A percentile compares a stretch with the other conserved stretches of the same genome.
These are phyloP conservation scores for Eulemur rubriventer DNA, from an alignment of 2,797 vertebrate species.

Conservation along the genomic window DNA sequence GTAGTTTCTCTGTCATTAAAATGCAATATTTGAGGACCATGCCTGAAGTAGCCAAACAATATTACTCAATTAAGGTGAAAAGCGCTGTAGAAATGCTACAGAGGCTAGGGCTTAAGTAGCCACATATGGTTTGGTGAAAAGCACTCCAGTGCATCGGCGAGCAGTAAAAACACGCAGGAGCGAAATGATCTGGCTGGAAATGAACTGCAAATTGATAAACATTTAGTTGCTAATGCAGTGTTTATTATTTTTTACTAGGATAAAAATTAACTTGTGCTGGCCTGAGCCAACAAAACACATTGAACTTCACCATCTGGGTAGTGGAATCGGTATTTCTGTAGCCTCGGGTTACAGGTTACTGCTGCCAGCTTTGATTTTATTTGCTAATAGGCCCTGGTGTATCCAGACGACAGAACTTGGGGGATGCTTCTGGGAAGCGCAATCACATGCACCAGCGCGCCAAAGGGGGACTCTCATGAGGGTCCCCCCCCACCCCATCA, in stretches of 20 bases:
- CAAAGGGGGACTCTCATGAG: neutral
- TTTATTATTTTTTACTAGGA: conserved; percentile 84
- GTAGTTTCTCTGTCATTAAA: neutral
- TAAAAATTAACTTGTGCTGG: conserved; percentile 83
- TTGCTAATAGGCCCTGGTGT: conserved; percentile 77
- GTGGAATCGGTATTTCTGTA: conserved; percentile 77
- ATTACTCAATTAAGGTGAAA: conserved; percentile 50
- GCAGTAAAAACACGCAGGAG: conserved; percentile 59
- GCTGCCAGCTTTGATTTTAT: conserved; percentile 80
- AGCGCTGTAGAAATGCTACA: neutral
- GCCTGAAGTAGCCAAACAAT: conserved; percentile 26
- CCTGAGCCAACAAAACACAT: conserved; percentile 80
- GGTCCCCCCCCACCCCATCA: neutral
- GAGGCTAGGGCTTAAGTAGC: conserved; percentile 10
- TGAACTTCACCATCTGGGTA: conserved; percentile 84
- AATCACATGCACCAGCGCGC: neutral
- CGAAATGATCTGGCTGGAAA: conserved; percentile 60
- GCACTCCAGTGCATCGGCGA: conserved; percentile 11
- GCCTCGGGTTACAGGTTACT: conserved; percentile 82
- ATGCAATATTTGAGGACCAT: neutral
- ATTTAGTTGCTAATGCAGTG: conserved; percentile 79
- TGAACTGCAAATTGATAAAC: conserved; percentile 77
- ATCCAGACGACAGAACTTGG: conserved; percentile 64
- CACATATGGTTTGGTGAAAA: conserved; percentile 63
- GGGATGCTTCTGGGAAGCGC: conserved; percentile 66